A percentile compares a stretch with the other conserved stretches of the same genome.
phyloP scores from a whole-genome alignment of 2,797 vertebrate species.

The Aldrovandia affinis region DNA sequence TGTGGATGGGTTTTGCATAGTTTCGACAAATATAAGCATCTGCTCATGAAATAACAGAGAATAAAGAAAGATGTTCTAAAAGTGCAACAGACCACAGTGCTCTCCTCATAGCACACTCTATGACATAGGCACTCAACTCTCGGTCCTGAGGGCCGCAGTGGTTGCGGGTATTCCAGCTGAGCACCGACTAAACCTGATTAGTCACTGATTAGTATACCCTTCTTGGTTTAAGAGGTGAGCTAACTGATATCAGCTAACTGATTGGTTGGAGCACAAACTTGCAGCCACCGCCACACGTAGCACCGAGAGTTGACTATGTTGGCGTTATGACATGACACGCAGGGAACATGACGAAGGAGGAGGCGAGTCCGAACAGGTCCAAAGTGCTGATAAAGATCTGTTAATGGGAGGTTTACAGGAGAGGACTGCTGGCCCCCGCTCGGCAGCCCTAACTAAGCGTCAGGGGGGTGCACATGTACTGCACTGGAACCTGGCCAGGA shows the following conservation, averaged over 20 bases:
- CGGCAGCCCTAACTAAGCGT: constrained; percentile 45
- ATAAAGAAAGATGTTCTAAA: not conserved
- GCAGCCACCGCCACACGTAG: too few species aligned
- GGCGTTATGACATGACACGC: too few species aligned
- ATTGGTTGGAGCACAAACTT: too few species aligned
- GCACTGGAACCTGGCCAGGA: constrained; percentile 6
- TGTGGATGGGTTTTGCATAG: constrained; percentile 4
- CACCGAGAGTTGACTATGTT: too few species aligned
- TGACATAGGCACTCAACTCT: too few species aligned
- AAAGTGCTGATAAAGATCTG: constrained; percentile 67
- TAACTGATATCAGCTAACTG: too few species aligned
- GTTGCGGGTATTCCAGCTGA: too few species aligned
- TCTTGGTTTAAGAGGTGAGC: too few species aligned
- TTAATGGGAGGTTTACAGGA: constrained; percentile 59
- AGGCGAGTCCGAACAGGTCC: constrained; percentile 62
- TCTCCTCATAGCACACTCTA: constrained; percentile 60
- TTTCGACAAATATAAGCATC: constrained; percentile 20
- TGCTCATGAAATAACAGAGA: not conserved
- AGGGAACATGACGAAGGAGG: constrained; percentile 62
- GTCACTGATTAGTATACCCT: too few species aligned
- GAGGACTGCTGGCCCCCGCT: constrained; percentile 50
- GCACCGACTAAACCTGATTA: too few species aligned
- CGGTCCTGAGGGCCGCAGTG: too few species aligned
- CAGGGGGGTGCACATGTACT: constrained; percentile 14
- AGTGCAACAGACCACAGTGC: constrained; percentile 39